Evolutionary conservation across 2,797 vertebrate species (phyloP).

Genomic region (Poecilia wingei): DNA sequence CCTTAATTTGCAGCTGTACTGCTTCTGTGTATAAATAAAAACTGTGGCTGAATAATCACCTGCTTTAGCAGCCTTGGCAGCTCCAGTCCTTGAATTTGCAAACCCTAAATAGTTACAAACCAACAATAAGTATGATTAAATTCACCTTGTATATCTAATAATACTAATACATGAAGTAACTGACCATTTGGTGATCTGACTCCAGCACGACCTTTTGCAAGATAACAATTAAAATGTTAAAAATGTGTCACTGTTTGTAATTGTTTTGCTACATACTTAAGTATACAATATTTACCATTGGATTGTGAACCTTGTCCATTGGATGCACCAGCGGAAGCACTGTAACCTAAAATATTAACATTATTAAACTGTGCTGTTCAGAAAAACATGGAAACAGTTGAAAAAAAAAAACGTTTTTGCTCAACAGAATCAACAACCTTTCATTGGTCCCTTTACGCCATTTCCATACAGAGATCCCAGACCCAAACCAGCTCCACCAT

Average conservation of each 20-base stretch:
- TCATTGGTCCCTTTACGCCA: slow-evolving; percentile 63
- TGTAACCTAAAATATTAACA: slow-evolving; percentile 47
- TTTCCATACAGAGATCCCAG: slow-evolving; percentile 58
- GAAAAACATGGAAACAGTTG: neutral
- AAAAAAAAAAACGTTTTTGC: neutral
- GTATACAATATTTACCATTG: slow-evolving; percentile 36
- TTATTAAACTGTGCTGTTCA: neutral
- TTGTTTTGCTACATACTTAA: neutral
- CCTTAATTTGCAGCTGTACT: neutral
- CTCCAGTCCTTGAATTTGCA: slow-evolving; percentile 42
- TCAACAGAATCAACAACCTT: slow-evolving; percentile 38
- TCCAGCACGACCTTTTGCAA: slow-evolving; percentile 37
- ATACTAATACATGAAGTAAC: slow-evolving; percentile 2
- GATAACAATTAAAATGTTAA: neutral
- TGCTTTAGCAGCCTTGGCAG: slow-evolving; percentile 43
- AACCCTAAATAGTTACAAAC: slow-evolving; percentile 43
- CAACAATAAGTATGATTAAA: neutral
- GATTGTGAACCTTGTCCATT: slow-evolving; percentile 47
- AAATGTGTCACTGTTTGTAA: neutral
- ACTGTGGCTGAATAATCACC: slow-evolving; percentile 24
- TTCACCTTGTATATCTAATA: neutral
- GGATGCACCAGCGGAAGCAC: slow-evolving; percentile 32
- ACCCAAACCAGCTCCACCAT: slow-evolving; percentile 54
- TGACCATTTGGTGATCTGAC: slow-evolving; percentile 36
- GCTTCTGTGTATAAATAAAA: neutral